Percentiles rank a stretch among this genome's conserved stretches.
Evolutionary conservation across 2,888 invertebrate species (phyloP).

Genomic region (Agrochola lychnidis): DNA sequence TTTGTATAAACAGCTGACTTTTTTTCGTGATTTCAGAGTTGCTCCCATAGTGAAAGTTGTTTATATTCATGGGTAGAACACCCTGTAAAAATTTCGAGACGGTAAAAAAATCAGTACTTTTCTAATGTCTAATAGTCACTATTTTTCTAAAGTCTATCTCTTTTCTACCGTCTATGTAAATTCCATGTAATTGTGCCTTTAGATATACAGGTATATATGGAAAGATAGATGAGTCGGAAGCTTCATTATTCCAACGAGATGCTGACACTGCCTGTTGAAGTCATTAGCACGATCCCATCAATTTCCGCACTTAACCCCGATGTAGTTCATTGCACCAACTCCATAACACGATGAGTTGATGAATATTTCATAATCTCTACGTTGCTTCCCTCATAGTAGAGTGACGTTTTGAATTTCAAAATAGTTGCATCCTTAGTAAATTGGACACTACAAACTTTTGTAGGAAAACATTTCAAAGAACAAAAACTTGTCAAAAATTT

Average conservation of each 20-base stretch:
- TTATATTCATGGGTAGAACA: too few species aligned
- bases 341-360: conserved; percentile 27
- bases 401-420: conserved; percentile 40
- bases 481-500: not conserved
- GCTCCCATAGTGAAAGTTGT: too few species aligned
- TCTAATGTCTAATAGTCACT: too few species aligned
- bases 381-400: conserved; percentile 19
- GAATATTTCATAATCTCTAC: conserved; percentile 52
- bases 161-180: not conserved
- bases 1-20: too few species aligned
- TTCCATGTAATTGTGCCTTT: not conserved
- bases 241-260: conserved; percentile 49
- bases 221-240: conserved; percentile 40
- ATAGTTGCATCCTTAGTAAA: conserved; percentile 13
- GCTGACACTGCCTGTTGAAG: conserved; percentile 49
- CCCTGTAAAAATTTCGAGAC: too few species aligned
- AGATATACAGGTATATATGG: conserved; percentile 3
- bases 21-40: too few species aligned
- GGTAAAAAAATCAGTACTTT: too few species aligned
- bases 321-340: conserved; percentile 53
- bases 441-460: not conserved
- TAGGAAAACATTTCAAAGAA: not conserved
- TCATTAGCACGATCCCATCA: conserved; percentile 54
- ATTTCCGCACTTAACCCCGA: conserved; percentile 56
- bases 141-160: not conserved